Evolutionary conservation across 2,888 invertebrate species (phyloP).

Genomic region (Archaeoteleia sp.): DNA sequence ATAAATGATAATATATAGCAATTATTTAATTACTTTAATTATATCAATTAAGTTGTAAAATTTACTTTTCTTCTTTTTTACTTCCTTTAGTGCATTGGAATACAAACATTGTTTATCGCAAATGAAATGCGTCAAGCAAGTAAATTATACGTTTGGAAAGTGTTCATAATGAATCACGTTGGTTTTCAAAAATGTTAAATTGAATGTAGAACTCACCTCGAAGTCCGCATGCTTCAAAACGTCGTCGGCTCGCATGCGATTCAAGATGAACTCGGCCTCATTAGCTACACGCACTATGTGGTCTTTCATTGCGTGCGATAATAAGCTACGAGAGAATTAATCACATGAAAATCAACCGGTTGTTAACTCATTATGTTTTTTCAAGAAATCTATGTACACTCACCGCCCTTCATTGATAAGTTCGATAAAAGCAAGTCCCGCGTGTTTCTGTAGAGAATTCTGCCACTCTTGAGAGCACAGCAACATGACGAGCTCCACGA

Average conservation of each 20-base stretch:
- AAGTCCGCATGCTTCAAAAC: constrained; percentile 98
- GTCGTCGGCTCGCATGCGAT: constrained; percentile 99
- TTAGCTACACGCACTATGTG: constrained; percentile 99
- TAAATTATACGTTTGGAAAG: constrained; percentile 32
- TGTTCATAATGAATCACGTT: constrained; percentile 32
- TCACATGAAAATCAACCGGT: constrained; percentile 42
- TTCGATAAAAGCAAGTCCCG: constrained; percentile 99
- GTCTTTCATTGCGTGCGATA: constrained; percentile 99
- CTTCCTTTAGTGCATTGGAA: no score
- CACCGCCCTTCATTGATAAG: constrained; percentile 97
- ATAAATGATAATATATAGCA: no score
- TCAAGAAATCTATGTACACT: constrained; percentile 60
- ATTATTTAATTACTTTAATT: no score
- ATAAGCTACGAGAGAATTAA: constrained; percentile 78
- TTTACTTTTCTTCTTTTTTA: no score
- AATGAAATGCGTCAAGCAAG: constrained; percentile 14
- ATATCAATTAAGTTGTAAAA: no score
- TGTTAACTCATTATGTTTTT: constrained; percentile 38
- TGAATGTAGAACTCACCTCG: constrained; percentile 78
- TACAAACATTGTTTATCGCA: no score
- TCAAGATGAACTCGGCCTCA: constrained; percentile 99
- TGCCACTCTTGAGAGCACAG: constrained; percentile 99
- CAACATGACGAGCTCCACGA: constrained; percentile 99
- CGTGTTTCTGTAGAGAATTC: constrained; percentile 99
- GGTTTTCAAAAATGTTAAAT: constrained; percentile 30